Evolutionary conservation across 2,888 invertebrate species (phyloP).

Genomic region (Oasisia sp.): DNA sequence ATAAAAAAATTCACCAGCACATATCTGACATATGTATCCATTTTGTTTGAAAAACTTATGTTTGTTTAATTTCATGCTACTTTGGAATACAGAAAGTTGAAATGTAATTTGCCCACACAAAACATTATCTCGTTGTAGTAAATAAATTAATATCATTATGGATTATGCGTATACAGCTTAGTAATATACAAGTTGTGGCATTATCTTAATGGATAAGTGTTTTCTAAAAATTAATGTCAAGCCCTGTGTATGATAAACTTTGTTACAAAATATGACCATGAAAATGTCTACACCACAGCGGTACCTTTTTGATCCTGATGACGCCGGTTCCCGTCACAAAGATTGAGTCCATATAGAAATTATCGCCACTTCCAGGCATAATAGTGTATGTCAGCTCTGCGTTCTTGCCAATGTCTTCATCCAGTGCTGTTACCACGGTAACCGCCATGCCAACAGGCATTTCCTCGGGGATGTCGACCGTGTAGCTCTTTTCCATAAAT

Average conservation of each 20-base stretch:
- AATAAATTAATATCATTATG: no score
- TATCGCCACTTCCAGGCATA: slow-evolving; percentile 22
- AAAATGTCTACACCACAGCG: background rate
- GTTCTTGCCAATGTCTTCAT: slow-evolving; percentile 39
- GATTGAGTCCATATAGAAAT: slow-evolving; percentile 42
- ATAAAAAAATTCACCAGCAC: no score
- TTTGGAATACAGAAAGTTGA: no score
- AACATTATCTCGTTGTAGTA: no score
- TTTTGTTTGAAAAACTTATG: no score
- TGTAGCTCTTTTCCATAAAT: slow-evolving; percentile 30
- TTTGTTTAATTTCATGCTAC: no score
- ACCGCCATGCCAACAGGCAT: slow-evolving; percentile 38
- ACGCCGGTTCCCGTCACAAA: slow-evolving; percentile 35
- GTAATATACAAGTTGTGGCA: no score
- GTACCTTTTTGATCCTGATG: slow-evolving; percentile 40
- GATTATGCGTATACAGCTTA: no score
- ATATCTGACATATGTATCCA: no score
- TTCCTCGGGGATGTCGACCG: slow-evolving; percentile 31
- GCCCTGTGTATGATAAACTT: no score
- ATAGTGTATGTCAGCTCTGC: slow-evolving; percentile 35
- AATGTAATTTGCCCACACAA: no score
- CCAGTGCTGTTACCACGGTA: slow-evolving; percentile 32
- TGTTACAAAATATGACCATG: background rate
- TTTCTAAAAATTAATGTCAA: background rate
- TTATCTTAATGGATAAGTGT: background rate